These are phyloP conservation scores for Anastrepha ludens DNA, from an alignment of 1,140 invertebrate genomes.

Conservation along the genomic window DNA sequence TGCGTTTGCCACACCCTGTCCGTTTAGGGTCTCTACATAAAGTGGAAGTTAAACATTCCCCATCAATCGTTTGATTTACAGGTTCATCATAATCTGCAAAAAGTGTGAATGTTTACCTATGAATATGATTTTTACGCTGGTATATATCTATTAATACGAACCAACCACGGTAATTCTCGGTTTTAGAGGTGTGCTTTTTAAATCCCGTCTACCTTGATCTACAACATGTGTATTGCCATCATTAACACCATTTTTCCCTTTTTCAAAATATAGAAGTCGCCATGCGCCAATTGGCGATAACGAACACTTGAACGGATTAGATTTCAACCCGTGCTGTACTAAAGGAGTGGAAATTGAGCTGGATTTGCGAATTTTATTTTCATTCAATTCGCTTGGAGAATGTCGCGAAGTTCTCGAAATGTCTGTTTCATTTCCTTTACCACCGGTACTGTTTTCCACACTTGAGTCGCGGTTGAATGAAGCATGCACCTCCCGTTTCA, in stretches of 20 bases:
- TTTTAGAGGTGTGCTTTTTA: neutral
- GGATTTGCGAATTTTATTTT: neutral
- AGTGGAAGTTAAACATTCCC: neutral
- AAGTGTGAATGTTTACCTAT: neutral
- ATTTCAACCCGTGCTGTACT: conserved; percentile 29
- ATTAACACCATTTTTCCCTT: neutral
- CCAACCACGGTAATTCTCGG: neutral
- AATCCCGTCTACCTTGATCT: neutral
- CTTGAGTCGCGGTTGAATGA: conserved; percentile 70
- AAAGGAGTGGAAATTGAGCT: conserved; percentile 65
- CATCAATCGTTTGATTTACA: neutral
- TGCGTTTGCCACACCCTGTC: neutral
- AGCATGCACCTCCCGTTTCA: conserved; percentile 62
- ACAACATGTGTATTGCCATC: neutral
- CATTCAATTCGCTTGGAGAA: neutral
- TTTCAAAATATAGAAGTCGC: conserved; percentile 3
- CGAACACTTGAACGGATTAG: conserved; percentile 63
- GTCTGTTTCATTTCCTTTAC: conserved; percentile 17
- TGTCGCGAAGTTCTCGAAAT: neutral
- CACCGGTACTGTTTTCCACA: conserved; percentile 63
- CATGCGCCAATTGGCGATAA: conserved; percentile 57
- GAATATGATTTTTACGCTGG: neutral
- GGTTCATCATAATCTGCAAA: neutral
- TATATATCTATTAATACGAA: neutral
- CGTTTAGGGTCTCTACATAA: neutral